These are phyloP conservation scores for Syrrhaptes paradoxus DNA, from an alignment of 2,113 vertebrate genomes.

Conservation along the genomic window DNA sequence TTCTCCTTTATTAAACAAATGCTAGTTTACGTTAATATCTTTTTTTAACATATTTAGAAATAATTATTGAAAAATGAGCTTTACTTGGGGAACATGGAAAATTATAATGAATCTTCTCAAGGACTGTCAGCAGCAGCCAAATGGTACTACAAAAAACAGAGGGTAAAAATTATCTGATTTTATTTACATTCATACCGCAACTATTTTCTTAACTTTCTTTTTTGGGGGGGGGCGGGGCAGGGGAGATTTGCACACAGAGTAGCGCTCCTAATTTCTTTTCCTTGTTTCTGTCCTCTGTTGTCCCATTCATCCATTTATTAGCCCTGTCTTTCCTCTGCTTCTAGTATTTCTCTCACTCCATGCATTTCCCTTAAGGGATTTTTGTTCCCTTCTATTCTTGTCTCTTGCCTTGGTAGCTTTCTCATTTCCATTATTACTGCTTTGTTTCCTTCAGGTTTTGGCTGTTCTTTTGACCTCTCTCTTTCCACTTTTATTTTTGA, in stretches of 20 bases:
- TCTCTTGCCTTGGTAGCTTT: not conserved
- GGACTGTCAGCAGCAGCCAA: not conserved
- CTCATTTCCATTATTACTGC: not conserved
- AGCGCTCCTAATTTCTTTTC: not conserved
- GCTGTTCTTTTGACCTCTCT: not conserved
- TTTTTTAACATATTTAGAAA: not conserved
- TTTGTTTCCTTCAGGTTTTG: constrained; percentile 32
- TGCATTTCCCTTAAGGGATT: not conserved
- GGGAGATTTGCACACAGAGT: not conserved
- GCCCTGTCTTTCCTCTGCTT: not conserved
- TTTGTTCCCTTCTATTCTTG: constrained; percentile 18
- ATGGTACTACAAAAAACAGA: not conserved
- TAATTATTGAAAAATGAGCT: not conserved
- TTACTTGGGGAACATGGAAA: not conserved
- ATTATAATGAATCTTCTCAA: not conserved
- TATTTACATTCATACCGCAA: not conserved
- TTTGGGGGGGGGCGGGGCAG: not conserved
- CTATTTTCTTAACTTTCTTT: not conserved
- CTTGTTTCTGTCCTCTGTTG: not conserved
- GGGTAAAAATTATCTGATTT: not conserved
- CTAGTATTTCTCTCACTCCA: not conserved
- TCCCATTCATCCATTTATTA: not conserved
- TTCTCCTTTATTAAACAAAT: not conserved
- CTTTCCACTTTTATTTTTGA: constrained; percentile 9
- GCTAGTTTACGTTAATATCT: not conserved